These are phyloP conservation scores for Bombus waltoni DNA, from an alignment of 1,140 invertebrate genomes.

Conservation along the genomic window DNA sequence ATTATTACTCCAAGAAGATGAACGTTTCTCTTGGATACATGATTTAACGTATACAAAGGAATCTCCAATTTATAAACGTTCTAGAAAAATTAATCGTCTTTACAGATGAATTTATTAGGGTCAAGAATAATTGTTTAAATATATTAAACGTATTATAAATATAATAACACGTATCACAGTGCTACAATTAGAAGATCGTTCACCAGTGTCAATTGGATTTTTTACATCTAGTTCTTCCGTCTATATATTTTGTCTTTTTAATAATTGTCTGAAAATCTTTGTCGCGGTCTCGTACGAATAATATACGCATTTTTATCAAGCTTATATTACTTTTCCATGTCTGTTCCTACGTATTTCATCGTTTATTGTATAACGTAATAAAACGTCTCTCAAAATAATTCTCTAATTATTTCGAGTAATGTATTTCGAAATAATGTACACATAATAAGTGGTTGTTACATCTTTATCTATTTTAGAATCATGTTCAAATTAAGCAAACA, in stretches of 20 bases:
- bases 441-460: too few relatives aligned
- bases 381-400: neutral
- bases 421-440: neutral
- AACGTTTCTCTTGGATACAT: neutral
- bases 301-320: neutral
- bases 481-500: neutral
- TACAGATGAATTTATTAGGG: neutral
- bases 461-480: too few relatives aligned
- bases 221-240: too few relatives aligned
- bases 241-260: neutral
- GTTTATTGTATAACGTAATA: too few relatives aligned
- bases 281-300: neutral
- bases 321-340: neutral
- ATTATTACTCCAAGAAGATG: neutral
- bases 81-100: neutral
- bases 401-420: neutral
- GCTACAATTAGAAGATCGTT: too few relatives aligned
- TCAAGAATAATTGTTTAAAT: neutral
- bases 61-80: neutral
- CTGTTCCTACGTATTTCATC: neutral
- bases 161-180: too few relatives aligned
- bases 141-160: too few relatives aligned
- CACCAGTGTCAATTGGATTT: too few relatives aligned
- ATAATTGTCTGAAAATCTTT: neutral
- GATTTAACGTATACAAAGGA: neutral